Evolutionary conservation across 2,113 vertebrate genomes (phyloP).

Genomic region (Podocnemis expansa): DNA sequence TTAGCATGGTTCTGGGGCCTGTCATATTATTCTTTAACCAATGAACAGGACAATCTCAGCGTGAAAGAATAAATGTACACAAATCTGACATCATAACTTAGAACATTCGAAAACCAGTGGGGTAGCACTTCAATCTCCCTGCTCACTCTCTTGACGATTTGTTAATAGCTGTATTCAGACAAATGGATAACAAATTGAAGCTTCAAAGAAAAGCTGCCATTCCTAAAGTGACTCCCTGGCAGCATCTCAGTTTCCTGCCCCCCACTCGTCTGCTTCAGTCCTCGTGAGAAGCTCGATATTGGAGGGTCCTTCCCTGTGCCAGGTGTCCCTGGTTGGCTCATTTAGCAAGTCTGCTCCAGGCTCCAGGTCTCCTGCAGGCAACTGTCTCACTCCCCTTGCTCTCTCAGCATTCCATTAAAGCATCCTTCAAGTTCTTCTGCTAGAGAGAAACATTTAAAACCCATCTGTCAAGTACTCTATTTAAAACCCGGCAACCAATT

Average conservation of each 20-base stretch:
- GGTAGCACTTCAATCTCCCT: too few relatives aligned
- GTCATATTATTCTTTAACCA: too few relatives aligned
- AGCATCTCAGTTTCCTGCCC: neutral
- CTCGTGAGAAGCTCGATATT: neutral
- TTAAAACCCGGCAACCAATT: neutral
- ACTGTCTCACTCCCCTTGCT: neutral
- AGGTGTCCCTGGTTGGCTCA: neutral
- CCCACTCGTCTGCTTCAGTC: neutral
- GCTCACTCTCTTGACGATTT: too few relatives aligned
- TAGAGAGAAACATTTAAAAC: constrained; percentile 10
- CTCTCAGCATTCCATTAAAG: neutral
- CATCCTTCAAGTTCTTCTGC: neutral
- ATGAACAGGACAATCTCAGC: too few relatives aligned
- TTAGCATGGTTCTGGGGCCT: too few relatives aligned
- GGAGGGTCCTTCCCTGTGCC: neutral
- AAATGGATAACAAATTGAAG: too few relatives aligned
- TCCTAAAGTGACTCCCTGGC: neutral
- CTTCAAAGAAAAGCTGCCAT: neutral
- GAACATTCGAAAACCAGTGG: too few relatives aligned
- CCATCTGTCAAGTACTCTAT: neutral
- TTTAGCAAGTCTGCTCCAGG: neutral
- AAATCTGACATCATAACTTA: too few relatives aligned
- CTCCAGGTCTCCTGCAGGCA: neutral
- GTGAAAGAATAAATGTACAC: too few relatives aligned
- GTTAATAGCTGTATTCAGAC: too few relatives aligned